Conservation (phyloP, 2,797 vertebrate genomes). For the Rhinogobio ventralis region DNA sequence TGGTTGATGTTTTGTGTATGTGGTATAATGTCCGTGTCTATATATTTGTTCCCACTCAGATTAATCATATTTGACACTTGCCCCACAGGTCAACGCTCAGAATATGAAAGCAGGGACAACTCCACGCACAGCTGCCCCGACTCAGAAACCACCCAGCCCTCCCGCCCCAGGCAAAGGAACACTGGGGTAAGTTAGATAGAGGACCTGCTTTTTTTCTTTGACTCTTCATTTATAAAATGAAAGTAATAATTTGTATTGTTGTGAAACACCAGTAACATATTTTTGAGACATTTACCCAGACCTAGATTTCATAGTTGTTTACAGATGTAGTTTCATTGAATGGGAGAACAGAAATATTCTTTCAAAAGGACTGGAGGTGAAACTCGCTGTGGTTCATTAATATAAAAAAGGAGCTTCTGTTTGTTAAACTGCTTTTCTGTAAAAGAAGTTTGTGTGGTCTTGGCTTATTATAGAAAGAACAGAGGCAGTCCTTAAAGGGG, state of each 20-base stretch:
- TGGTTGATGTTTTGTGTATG: constrained; percentile 28
- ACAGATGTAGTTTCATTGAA: background rate
- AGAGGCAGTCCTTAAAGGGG: background rate
- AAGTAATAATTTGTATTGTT: background rate
- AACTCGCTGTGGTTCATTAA: background rate
- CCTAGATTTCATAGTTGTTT: background rate
- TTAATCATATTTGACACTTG: background rate
- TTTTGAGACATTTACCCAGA: background rate
- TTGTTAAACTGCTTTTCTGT: constrained; percentile 7
- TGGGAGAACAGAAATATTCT: background rate
- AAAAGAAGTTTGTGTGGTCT: background rate
- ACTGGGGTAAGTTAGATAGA: constrained; percentile 86
- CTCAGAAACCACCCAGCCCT: constrained; percentile 98
- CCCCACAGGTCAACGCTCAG: constrained; percentile 91
- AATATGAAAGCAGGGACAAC: constrained; percentile 93
- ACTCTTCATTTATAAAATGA: background rate
- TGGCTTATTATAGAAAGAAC: constrained; percentile 7
- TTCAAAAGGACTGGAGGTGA: background rate
- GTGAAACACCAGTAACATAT: background rate
- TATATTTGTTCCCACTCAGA: background rate
- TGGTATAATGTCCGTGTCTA: constrained; percentile 20
- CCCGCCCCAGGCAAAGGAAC: constrained; percentile 96
- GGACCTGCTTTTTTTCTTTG: background rate
- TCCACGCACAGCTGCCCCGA: constrained; percentile 95
- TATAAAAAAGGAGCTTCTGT: constrained; percentile 8